phyloP scores from a whole-genome alignment of 2,797 vertebrate genomes.

The Rhincodon typus region DNA sequence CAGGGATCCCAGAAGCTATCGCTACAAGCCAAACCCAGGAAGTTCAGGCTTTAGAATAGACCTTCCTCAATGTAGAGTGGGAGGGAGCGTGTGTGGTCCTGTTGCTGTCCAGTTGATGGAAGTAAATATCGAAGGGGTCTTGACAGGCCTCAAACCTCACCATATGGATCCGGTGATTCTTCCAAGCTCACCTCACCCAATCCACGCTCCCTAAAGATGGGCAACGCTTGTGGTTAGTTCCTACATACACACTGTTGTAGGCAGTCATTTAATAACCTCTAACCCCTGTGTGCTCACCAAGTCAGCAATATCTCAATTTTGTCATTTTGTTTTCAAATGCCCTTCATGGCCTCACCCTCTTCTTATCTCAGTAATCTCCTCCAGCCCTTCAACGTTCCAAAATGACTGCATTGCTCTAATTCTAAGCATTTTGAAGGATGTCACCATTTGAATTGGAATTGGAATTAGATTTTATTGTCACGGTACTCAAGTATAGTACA shows the following conservation, averaged over 20 bases:
- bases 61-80: not conserved
- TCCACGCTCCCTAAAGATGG: not conserved
- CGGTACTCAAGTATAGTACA: no score
- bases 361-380: no score
- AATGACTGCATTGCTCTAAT: not conserved
- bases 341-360: no score
- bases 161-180: not conserved
- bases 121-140: not conserved
- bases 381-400: not conserved
- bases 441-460: no score
- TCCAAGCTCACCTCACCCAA: not conserved
- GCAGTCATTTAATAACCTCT: not conserved
- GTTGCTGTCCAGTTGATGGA: not conserved
- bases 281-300: not conserved
- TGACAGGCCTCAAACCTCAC: not conserved
- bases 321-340: no score
- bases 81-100: not conserved
- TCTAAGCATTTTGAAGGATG: not conserved
- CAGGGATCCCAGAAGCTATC: not conserved
- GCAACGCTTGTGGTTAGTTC: not conserved
- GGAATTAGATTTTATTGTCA: no score
- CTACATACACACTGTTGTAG: not conserved
- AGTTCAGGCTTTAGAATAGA: not conserved
- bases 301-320: not conserved
- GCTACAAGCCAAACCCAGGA: not conserved